Evolutionary conservation across 2,113 vertebrate species (phyloP).

Genomic region (Xenopus laevis): DNA sequence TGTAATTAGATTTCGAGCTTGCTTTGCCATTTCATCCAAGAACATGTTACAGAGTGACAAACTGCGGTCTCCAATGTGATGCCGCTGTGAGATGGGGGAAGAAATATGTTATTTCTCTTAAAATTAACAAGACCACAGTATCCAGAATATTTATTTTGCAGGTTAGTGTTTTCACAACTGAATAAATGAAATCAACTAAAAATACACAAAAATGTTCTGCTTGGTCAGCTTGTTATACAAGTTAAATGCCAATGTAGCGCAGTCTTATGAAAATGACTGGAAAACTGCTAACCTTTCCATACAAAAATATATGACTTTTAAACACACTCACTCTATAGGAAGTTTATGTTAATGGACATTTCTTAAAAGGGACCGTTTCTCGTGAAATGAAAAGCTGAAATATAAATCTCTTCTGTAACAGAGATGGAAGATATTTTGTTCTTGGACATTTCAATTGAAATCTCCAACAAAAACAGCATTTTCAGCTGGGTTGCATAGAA

Average conservation of each 20-base stretch:
- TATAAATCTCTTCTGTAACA: constrained; percentile 32
- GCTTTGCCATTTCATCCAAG: constrained; percentile 98
- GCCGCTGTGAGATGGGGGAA: constrained; percentile 65
- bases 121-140: no score
- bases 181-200: not conserved
- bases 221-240: no score
- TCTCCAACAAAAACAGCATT: constrained; percentile 53
- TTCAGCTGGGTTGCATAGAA: constrained; percentile 43
- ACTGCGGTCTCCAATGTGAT: constrained; percentile 96
- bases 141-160: no score
- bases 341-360: no score
- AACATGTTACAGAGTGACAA: constrained; percentile 98
- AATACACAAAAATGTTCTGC: no score
- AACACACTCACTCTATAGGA: not conserved
- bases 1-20: constrained; percentile 95
- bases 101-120: no score
- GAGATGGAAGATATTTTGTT: constrained; percentile 49
- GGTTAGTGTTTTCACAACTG: no score
- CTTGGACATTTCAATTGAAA: constrained; percentile 50
- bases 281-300: no score
- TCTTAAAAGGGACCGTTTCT: not conserved
- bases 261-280: no score
- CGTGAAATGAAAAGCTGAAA: no score
- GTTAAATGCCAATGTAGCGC: no score
- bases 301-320: not conserved